These are phyloP conservation scores for Rhincodon typus DNA, from an alignment of 2,797 vertebrate genomes.

Conservation along the genomic window DNA sequence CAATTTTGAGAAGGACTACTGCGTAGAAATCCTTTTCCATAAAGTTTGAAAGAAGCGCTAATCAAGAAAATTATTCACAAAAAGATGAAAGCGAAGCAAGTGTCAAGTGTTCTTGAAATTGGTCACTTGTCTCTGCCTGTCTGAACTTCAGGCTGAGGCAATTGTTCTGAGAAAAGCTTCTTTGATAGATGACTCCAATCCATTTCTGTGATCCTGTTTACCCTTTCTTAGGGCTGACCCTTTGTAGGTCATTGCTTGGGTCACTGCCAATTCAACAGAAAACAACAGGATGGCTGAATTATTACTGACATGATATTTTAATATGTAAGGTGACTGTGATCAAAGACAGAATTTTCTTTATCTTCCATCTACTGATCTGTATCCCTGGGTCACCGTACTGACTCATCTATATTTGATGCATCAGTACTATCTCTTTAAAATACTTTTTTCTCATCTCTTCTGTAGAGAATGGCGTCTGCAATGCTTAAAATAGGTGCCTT, in stretches of 20 bases:
- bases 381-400: not conserved
- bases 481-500: not conserved
- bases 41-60: not conserved
- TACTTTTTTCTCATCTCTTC: not conserved
- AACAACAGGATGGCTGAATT: not conserved
- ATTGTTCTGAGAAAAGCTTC: not conserved
- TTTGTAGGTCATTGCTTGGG: not conserved
- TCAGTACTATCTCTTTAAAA: not conserved
- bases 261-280: slow-evolving; percentile 14
- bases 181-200: slow-evolving; percentile 5
- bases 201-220: not conserved
- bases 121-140: not conserved
- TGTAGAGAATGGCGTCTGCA: not conserved
- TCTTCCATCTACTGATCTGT: not conserved
- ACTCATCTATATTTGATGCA: not conserved
- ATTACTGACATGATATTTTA: not conserved
- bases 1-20: not conserved
- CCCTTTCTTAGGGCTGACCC: not conserved
- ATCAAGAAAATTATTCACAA: not conserved
- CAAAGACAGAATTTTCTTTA: not conserved
- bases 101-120: not conserved
- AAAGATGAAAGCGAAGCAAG: not conserved
- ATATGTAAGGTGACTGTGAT: not conserved
- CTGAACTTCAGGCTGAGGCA: not conserved
- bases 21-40: not conserved